Evolutionary conservation across 2,797 vertebrate species (phyloP).

Genomic region (Chelon labrosus): DNA sequence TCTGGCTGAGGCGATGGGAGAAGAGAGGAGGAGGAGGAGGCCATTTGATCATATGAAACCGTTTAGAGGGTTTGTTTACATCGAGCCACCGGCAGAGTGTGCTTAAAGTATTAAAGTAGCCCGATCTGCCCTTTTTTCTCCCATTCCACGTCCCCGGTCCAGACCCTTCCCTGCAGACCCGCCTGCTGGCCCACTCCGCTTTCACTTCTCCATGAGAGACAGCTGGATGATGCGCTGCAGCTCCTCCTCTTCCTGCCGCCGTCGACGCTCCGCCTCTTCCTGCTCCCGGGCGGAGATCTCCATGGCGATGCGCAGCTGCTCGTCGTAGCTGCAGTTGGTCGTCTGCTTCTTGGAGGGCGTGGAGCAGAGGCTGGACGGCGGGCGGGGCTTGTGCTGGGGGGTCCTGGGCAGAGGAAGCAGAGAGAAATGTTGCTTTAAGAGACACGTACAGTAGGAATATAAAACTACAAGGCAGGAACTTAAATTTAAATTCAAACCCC

Average conservation of each 20-base stretch:
- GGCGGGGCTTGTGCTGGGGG: constrained; percentile 87
- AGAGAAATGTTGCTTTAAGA: too few species aligned
- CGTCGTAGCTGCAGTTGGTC: constrained; percentile 85
- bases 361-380: constrained; percentile 75
- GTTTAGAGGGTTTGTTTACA: constrained; percentile 6
- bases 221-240: constrained; percentile 95
- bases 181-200: constrained; percentile 10
- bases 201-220: constrained; percentile 94
- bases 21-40: constrained; percentile 26
- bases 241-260: constrained; percentile 92
- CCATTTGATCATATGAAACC: neutral
- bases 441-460: too few species aligned
- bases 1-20: constrained; percentile 50
- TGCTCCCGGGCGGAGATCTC: constrained; percentile 93
- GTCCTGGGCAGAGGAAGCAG: constrained; percentile 79
- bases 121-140: constrained; percentile 24
- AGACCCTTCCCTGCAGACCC: constrained; percentile 47
- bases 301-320: constrained; percentile 96
- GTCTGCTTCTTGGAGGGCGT: constrained; percentile 83
- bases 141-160: constrained; percentile 29
- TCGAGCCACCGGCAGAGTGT: constrained; percentile 30
- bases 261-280: constrained; percentile 89
- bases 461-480: too few species aligned
- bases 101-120: constrained; percentile 43
- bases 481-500: too few species aligned